These are phyloP conservation scores for Strigops habroptila DNA, from an alignment of 2,113 vertebrate genomes.

Conservation along the genomic window DNA sequence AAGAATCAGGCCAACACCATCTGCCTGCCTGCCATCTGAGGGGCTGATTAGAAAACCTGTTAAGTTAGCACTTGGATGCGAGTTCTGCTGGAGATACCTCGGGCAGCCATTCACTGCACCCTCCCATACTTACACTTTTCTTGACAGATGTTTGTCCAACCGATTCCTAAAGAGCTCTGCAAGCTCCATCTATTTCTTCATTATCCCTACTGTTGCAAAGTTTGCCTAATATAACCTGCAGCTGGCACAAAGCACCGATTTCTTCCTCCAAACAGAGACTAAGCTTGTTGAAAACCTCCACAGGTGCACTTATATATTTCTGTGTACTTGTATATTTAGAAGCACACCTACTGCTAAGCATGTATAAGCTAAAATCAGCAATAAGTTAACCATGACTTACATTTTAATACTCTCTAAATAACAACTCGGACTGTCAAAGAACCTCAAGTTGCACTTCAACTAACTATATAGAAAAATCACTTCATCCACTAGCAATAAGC, in stretches of 20 bases:
- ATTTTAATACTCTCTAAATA: constrained; percentile 18
- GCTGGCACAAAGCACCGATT: background rate
- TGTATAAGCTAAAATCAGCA: background rate
- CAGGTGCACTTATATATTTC: background rate
- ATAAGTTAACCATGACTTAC: background rate
- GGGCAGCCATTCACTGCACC: background rate
- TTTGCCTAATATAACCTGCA: background rate
- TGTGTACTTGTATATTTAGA: constrained; percentile 26
- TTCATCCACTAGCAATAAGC: background rate
- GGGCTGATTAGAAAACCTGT: background rate
- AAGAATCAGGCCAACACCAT: background rate
- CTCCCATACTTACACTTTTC: background rate
- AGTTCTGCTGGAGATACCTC: background rate
- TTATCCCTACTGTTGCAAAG: background rate
- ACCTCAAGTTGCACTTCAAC: background rate
- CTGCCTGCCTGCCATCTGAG: background rate
- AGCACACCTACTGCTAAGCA: background rate
- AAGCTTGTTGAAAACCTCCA: background rate
- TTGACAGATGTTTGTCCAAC: background rate
- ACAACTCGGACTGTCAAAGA: background rate
- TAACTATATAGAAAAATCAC: background rate
- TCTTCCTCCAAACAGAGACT: background rate
- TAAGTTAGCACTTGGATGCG: background rate
- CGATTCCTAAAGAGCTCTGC: background rate
- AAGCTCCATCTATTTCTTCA: background rate